A percentile compares a stretch with the other conserved stretches of the same genome.
phyloP scores from a whole-genome alignment of 2,888 invertebrate species.

The Diloba caeruleocephala region DNA sequence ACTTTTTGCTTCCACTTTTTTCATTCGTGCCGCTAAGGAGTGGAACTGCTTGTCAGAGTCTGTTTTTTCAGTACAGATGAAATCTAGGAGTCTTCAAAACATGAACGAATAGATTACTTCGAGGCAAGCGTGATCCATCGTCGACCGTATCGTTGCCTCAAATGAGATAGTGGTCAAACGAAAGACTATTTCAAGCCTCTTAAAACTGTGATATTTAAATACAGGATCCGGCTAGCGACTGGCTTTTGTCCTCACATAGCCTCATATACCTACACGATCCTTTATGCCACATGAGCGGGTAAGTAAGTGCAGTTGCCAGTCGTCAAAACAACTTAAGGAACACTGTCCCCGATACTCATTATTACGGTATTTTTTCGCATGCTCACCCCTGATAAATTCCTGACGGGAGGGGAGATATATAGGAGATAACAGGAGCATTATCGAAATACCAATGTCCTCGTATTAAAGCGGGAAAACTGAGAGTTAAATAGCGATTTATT shows the following conservation, averaged over 20 bases:
- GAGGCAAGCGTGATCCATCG: no score
- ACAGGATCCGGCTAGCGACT: constrained; percentile 5
- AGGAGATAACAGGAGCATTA: constrained; percentile 85
- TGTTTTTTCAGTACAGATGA: no score
- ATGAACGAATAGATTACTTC: no score
- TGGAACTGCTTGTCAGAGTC: no score
- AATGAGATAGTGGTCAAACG: no score
- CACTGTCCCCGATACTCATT: constrained; percentile 81
- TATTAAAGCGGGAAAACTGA: constrained; percentile 84
- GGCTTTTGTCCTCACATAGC: constrained; percentile 8
- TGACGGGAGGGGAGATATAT: constrained; percentile 76
- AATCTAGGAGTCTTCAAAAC: no score
- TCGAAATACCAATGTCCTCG: constrained; percentile 86
- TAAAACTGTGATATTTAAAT: constrained; percentile 28
- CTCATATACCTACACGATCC: constrained; percentile 5
- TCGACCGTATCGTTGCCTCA: no score
- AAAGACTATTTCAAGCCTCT: constrained; percentile 5
- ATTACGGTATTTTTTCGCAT: constrained; percentile 86
- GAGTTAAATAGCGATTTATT: constrained; percentile 86
- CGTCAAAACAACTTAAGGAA: constrained; percentile 64
- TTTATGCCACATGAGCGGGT: constrained; percentile 15
- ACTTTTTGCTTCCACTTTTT: no score
- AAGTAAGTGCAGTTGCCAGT: constrained; percentile 49
- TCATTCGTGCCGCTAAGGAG: no score
- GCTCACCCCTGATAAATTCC: constrained; percentile 82